Base-by-base conservation (phyloP, 2,797 vertebrate species). In the Tenualosa thibaudeaui region DNA sequence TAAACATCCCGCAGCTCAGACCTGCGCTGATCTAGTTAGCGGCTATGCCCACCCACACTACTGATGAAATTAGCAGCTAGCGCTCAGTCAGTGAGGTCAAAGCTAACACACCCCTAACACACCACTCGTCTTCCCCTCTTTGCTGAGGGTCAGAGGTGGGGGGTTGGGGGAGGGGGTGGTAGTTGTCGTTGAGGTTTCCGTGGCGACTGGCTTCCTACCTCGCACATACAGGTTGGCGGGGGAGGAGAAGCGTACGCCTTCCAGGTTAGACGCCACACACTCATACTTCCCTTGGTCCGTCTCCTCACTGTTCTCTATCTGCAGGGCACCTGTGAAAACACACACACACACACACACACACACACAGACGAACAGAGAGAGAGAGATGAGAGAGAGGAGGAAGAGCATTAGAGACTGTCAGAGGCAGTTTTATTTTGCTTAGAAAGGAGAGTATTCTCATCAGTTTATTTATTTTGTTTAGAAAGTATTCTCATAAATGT, bases 281-380 rank as follows among this genome's bases (percentile, higher is more conserved):
- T 99, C 98, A 53, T 99, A 99, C 92, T 99, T 99, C 93, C 98
- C 98, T 95, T 99, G 98, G 94, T 99, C 98, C 0, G 98, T 99
- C 95, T 99, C 98, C 92, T 99, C 98, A 1, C 97, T 99, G 97
- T 98, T 99, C 91, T 99, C 98, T 0, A 99, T 99, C 96, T 99
- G 98, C 92, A 99, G 96, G 91, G 98, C 98, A 93, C 98, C 98
- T 98, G 95, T 89, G 87, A 92, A 94, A 68, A 88, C 88, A 81
- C 85, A 89, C 40, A 40, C 53, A 50, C 49, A 81, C 81, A 86
- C 31, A 83, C 22, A 58, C 53, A 65, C 51, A 40, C 84, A 86
- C 68, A 94, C 93, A 92, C 94, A 93, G 93, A 37, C 6, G 37
- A 3, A 15, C 9, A 65, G 51, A 40, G 84, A 86, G 71, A 94